Conservation (phyloP, 2,113 vertebrate species). For the Sterrhoptilus dennistouni region DNA sequence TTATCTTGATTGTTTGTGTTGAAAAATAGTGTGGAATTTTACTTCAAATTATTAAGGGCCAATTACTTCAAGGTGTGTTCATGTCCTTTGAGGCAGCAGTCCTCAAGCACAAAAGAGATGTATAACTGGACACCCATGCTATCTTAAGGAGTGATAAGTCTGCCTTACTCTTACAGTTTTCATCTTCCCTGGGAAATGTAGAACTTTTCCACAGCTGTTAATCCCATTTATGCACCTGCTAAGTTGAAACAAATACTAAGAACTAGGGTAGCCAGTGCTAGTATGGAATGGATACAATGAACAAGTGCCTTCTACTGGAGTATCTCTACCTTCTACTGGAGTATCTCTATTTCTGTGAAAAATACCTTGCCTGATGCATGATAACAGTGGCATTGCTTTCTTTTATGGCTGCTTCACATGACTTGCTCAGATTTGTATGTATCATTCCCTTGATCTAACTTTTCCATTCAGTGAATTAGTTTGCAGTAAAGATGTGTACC, state of each 20-base stretch:
- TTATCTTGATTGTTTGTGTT: neutral
- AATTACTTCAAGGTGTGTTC: neutral
- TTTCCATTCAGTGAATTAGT: neutral
- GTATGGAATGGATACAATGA: neutral
- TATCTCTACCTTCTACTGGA: neutral
- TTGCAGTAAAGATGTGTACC: neutral
- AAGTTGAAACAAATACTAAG: neutral
- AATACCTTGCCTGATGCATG: neutral
- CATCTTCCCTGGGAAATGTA: neutral
- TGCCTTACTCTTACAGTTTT: neutral
- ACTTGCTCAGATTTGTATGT: neutral
- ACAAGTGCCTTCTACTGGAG: neutral
- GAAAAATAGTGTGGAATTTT: neutral
- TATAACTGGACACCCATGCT: neutral
- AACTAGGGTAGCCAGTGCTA: neutral
- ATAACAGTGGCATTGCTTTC: neutral
- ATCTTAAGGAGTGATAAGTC: neutral
- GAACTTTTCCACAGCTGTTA: neutral
- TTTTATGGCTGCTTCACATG: neutral
- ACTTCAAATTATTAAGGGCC: neutral
- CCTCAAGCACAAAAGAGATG: neutral
- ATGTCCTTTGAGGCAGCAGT: neutral
- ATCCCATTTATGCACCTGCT: neutral
- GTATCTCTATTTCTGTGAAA: neutral
- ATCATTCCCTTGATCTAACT: neutral